Evolutionary conservation across 1,140 invertebrate genomes (phyloP), one percentile per base, ranked within the genome.

Genomic region (Galleria mellonella): DNA sequence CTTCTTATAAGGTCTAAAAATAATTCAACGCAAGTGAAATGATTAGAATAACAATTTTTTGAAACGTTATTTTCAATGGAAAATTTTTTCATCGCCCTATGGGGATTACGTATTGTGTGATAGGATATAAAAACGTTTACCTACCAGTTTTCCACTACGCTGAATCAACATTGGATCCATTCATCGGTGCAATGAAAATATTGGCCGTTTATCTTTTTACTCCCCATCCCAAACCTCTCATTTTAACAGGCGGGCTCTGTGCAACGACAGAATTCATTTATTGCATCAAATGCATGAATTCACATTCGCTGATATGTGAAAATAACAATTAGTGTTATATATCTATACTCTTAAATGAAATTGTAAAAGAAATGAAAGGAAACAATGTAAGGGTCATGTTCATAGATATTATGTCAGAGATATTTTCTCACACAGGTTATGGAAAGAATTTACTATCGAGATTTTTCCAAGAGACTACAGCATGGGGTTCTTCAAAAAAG

Each of bases 201-300:
- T 81, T 78, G 68, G 53, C 60, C 69, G 70, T 83, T 78, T 78
- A 78, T 81, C 74, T 83, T 73, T n/a, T 65, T 74, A 67, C 64
- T 72, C 66, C 61, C 62, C 43, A 46, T 56, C 37, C 46, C 36
- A 62, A 70, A 68, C 63, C 54, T 65, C 54, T 57, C 55, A 51
- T 49, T 65, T 72, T 67, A 63, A 67, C 55, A 56, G 58, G 51
- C 43, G 57, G 66, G 66, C 57, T 51, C 60, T 58, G 51, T 64
- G 59, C 47, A 65, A 63, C 14, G 17, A 65, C 68, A 64, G 64
- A 69, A 75, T 78, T 72, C 73, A 75, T 79, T 79, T 77, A 66
- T 47, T 70, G 58, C 51, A 53, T 37, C 54, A 43, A 66, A 51
- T 55, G 56, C 56, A 55, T 57, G 56, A 49, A 55, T 65, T 43